Evolutionary conservation across 64 coral and sea anemone genomes (phyloP), one percentile per base, ranked within the genome.

Genomic region (Anthopleura sola): DNA sequence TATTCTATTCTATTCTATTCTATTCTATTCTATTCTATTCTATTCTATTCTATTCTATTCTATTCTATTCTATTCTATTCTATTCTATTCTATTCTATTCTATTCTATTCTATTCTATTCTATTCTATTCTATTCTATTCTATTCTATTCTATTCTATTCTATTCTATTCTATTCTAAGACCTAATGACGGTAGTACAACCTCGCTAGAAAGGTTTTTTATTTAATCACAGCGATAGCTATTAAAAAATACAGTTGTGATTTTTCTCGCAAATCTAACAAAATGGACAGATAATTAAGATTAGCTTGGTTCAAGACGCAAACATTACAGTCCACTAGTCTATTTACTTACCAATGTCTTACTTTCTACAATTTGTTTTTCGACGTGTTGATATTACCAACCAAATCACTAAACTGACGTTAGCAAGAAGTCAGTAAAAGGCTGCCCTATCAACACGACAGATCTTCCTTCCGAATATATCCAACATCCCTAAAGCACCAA

Each of bases 381-480:
- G 24, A 8, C 66, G 29, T 71, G n/a, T n/a, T n/a, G 31, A 31
- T 71, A 33, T 31, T 33, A 20, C 15, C 50, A 71, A 34, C 14
- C 66, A 71, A 20, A 13, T 71, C 12, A 17, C 66, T 29, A 71
- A 71, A 71, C 66, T 71, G n/a, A 14, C 29, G 66, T 29, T 33
- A 29, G 13, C 66, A 71, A 71, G 66, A 71, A 71, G 66, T 71
- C 66, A 71, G 66, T 71, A 71, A 71, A 71, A 14, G 31, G 24
- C 34, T 71, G 14, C 29, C 28, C 29, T 71, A 71, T 71, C 66
- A 32, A 32, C 29, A 71, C 26, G n/a, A 29, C 60, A 66, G 15
- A 71, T 71, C 66, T 71, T 71, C 24, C 66, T 71, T 34, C 3
- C 26, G 28, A 71, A 71, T 32, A 32, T 32, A 9, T 32, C 14